phyloP scores from a whole-genome alignment of 2,113 vertebrate species.

The Pseudorasbora parva region DNA sequence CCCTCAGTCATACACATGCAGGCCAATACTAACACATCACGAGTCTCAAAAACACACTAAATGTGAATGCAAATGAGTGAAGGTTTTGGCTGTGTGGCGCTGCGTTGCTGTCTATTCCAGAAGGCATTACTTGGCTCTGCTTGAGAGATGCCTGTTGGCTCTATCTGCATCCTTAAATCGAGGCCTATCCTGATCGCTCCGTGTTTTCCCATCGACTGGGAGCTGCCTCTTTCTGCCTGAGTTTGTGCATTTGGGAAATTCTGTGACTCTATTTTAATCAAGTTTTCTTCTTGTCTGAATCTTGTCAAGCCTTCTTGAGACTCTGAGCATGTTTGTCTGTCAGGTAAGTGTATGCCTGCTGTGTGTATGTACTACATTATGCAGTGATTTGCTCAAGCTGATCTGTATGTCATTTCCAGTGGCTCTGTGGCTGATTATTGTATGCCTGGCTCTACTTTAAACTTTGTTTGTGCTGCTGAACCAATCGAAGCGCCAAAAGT shows the following conservation, averaged over 20 bases:
- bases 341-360: conserved; percentile 30
- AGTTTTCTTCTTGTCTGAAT: conserved; percentile 24
- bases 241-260: conserved; percentile 35
- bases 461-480: conserved; percentile 24
- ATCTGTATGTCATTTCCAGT: conserved; percentile 7
- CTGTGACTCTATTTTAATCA: conserved; percentile 23
- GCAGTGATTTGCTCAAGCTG: conserved; percentile 6
- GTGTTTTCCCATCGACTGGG: conserved; percentile 21
- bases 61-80: not conserved
- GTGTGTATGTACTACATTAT: not conserved
- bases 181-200: not conserved
- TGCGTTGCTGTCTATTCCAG: conserved; percentile 57
- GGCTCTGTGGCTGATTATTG: conserved; percentile 35
- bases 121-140: conserved; percentile 52
- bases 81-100: conserved; percentile 23
- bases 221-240: conserved; percentile 35
- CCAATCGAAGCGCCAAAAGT: conserved; percentile 10
- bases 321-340: conserved; percentile 37
- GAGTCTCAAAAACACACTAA: not conserved
- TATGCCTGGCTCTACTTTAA: conserved; percentile 28
- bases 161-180: not conserved
- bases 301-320: conserved; percentile 7
- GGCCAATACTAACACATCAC: not conserved
- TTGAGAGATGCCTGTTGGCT: conserved; percentile 36
- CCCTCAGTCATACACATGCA: not conserved